Evolutionary conservation across 1,140 invertebrate species (phyloP).

Genomic region (Zophobas atratus): DNA sequence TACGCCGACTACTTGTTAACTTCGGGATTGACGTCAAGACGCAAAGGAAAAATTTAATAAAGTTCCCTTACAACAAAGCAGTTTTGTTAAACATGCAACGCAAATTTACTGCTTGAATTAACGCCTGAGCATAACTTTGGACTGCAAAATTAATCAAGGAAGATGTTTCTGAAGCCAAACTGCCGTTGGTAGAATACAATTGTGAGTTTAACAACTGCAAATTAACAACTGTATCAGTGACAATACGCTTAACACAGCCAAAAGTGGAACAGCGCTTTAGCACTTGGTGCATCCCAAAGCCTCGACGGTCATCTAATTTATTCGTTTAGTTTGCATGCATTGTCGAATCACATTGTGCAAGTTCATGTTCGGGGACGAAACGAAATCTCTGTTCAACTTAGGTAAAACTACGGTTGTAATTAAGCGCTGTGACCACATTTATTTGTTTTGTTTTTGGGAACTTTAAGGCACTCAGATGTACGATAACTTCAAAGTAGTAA

Average conservation of each 20-base stretch:
- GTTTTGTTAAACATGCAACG: background rate
- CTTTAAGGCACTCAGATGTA: too few species aligned
- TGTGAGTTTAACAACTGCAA: slow-evolving; percentile 49
- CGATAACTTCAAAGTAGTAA: too few species aligned
- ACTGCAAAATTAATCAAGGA: slow-evolving; percentile 51
- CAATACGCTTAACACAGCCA: slow-evolving; percentile 45
- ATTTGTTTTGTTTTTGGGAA: too few species aligned
- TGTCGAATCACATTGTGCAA: slow-evolving; percentile 18
- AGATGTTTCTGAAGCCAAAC: slow-evolving; percentile 49
- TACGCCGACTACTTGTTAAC: slow-evolving; percentile 11
- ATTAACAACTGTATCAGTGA: slow-evolving; percentile 50
- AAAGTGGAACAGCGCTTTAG: slow-evolving; percentile 26
- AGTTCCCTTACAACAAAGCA: background rate
- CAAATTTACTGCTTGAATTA: background rate
- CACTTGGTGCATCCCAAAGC: slow-evolving; percentile 27
- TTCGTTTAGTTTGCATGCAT: slow-evolving; percentile 33
- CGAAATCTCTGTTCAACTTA: background rate
- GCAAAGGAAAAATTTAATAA: background rate
- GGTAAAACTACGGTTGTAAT: too few species aligned
- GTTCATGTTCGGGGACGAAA: background rate
- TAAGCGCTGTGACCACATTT: too few species aligned
- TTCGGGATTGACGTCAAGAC: slow-evolving; percentile 10
- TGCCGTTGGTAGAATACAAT: slow-evolving; percentile 47
- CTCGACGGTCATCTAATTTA: slow-evolving; percentile 28
- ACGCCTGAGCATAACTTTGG: slow-evolving; percentile 22